Percentiles rank a stretch among this genome's conserved stretches.
Conservation (phyloP, 35 echinoderm and acorn worm species). For the Apostichopus californicus region DNA sequence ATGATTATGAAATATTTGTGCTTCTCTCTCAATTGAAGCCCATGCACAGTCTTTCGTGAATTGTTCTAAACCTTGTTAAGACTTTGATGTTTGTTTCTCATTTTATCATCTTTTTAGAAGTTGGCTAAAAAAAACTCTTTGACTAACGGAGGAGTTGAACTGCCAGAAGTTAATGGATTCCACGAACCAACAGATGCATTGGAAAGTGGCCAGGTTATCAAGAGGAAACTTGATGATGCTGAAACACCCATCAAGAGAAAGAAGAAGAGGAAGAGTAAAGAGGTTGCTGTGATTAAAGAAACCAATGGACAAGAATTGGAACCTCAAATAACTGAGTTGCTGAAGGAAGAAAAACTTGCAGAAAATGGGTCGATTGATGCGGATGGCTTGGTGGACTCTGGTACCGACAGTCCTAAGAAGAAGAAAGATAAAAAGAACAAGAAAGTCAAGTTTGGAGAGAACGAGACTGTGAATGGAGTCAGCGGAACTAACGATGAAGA, state of each 20-base stretch:
- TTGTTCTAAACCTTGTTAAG: too few species aligned
- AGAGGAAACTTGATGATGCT: conserved; percentile 7
- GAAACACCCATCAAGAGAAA: background rate
- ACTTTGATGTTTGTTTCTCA: background rate
- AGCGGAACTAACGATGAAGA: too few species aligned
- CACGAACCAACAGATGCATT: background rate
- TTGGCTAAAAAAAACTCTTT: background rate
- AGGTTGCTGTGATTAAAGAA: background rate
- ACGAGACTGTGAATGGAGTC: too few species aligned
- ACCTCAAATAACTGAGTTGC: background rate
- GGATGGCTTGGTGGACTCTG: background rate
- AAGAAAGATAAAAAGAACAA: background rate
- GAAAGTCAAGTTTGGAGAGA: background rate
- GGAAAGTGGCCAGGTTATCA: background rate
- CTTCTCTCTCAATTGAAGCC: too few species aligned
- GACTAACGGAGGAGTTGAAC: background rate
- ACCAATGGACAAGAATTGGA: background rate
- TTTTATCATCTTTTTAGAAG: background rate
- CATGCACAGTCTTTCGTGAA: too few species aligned
- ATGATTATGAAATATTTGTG: too few species aligned
- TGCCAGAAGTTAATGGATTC: background rate
- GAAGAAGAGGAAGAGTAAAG: background rate
- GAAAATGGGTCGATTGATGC: background rate
- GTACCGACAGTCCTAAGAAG: background rate
- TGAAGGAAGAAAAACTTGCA: background rate